Base-by-base conservation (phyloP, 2,888 invertebrate genomes). In the Cosmorhoe ocellata region DNA sequence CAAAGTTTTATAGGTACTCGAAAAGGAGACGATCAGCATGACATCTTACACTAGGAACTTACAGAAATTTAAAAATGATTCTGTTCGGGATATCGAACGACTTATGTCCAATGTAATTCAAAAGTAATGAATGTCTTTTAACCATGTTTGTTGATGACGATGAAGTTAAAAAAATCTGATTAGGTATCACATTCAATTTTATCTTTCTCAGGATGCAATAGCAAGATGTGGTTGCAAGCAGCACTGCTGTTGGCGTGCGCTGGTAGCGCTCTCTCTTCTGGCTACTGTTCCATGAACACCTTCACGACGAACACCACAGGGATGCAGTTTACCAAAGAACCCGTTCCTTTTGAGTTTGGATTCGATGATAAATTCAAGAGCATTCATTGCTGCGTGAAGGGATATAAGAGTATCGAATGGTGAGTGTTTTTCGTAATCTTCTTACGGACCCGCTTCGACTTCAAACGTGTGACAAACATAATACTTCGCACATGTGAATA, bases 321-420 rank as follows among this genome's bases (percentile, higher is more conserved):
- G 63, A 91, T 95, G 91, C 93, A 93, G 72, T 94, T 95, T 79
- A 94, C 94, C 52, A 95, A 95, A 72, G 95, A 95, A 67, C 92
- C 93, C 3, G 92, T 93, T 51, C 88, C 91, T 8, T 84, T 84
- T 59, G 95, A 95, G 67, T 95, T 93, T 74, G 94, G 94, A 8
- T 91, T 93, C 63, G 91, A 92, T 51, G 92, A 92, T 50, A 91
- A 92, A 55, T 94, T 95, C 85, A 95, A 95, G 77, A 94, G 94
- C 57, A 91, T 95, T 36, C 94, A 95, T 74, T 95, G 95, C 81
- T 95, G 95, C 74, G 93, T 94, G 44, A 93, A 93, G 68, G 94
- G 94, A 57, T 95, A 95, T 74, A 86, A 94, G 56, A 95, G 95
- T 77, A 95, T 95, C 64, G 95, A 95, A 90, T 95, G 95, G 95